Conservation (phyloP, 2,797 vertebrate species). For the Okamejei kenojei region DNA sequence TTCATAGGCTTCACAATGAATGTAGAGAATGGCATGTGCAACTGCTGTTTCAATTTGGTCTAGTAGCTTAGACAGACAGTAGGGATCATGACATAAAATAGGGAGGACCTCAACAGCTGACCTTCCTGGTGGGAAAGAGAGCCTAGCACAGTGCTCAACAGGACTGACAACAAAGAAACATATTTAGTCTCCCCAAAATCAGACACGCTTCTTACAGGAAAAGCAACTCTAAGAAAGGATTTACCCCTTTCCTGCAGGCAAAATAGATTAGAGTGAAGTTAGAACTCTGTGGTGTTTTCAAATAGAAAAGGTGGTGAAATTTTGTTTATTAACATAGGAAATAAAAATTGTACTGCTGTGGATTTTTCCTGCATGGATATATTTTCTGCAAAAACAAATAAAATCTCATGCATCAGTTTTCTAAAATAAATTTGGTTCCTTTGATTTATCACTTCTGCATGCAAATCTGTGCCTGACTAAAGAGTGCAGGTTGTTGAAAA, state of each 20-base stretch:
- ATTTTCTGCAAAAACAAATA: background rate
- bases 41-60: slow-evolving; percentile 63
- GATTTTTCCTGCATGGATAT: background rate
- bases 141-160: slow-evolving; percentile 61
- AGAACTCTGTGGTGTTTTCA: slow-evolving; percentile 14
- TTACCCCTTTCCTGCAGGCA: slow-evolving; percentile 47
- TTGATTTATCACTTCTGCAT: background rate
- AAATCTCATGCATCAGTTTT: background rate
- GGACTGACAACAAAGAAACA: slow-evolving; percentile 68
- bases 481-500: background rate
- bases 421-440: background rate
- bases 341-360: background rate
- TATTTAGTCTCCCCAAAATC: slow-evolving; percentile 58
- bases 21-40: slow-evolving; percentile 54
- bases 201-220: slow-evolving; percentile 68
- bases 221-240: slow-evolving; percentile 52
- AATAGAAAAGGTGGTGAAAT: background rate
- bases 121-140: slow-evolving; percentile 71
- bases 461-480: background rate
- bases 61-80: slow-evolving; percentile 59
- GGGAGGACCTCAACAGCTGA: slow-evolving; percentile 59
- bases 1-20: slow-evolving; percentile 43
- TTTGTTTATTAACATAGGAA: background rate
- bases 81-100: slow-evolving; percentile 60
- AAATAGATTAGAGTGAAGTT: slow-evolving; percentile 39